Evolutionary conservation across 2,113 vertebrate species (phyloP).

Genomic region (Leuciscus idus): DNA sequence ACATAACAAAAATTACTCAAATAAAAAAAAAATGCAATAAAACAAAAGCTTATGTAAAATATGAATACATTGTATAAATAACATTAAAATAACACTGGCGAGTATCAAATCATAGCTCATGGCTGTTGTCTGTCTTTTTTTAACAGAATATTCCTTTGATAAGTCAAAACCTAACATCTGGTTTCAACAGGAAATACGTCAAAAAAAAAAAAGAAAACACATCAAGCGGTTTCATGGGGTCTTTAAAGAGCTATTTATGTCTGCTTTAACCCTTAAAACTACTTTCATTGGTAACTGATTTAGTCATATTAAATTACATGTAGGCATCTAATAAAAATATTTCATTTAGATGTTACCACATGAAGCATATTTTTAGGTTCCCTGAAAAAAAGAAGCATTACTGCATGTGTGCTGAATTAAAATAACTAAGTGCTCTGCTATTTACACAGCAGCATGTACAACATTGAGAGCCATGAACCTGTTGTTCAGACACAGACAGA

Average conservation of each 20-base stretch:
- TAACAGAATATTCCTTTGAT: no score
- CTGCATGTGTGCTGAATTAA: background rate
- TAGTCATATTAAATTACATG: background rate
- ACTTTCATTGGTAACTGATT: background rate
- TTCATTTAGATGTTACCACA: background rate
- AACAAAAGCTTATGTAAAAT: no score
- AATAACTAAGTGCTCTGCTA: background rate
- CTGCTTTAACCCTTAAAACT: background rate
- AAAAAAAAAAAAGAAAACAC: background rate
- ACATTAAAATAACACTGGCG: no score
- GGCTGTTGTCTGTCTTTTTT: background rate
- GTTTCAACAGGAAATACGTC: no score
- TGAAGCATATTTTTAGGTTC: background rate
- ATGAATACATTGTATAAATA: no score
- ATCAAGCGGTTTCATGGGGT: background rate
- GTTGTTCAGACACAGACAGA: background rate
- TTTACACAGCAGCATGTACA: background rate
- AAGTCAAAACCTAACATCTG: no score
- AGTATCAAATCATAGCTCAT: background rate
- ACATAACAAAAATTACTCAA: no score
- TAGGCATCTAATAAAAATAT: background rate
- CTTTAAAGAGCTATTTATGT: background rate
- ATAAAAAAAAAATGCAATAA: no score
- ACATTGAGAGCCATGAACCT: background rate
- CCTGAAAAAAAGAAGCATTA: background rate